Percentiles rank a stretch among this genome's conserved stretches.
These are phyloP conservation scores for Ursus arctos DNA, from an alignment of 2,113 vertebrate genomes.

Conservation along the genomic window DNA sequence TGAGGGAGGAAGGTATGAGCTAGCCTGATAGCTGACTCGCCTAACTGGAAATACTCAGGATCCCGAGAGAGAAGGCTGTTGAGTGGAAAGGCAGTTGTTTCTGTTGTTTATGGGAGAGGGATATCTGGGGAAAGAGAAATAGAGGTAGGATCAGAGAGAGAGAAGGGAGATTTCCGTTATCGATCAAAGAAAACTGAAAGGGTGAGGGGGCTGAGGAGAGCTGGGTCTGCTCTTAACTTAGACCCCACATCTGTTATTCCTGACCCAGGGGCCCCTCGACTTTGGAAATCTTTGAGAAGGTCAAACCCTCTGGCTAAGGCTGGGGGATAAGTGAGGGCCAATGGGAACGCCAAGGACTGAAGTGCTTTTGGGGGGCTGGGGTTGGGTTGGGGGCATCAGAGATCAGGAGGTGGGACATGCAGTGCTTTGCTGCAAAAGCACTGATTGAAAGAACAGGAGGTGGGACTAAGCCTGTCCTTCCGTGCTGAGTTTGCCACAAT, in stretches of 20 bases:
- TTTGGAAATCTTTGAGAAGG: not conserved
- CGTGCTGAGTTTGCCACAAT: not conserved
- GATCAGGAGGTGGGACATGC: not conserved
- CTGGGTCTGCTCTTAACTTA: not conserved
- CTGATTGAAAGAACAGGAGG: not conserved
- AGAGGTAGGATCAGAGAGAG: not conserved
- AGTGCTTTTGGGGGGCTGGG: not conserved
- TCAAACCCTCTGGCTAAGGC: not conserved
- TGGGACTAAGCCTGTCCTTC: not conserved
- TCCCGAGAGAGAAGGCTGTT: not conserved
- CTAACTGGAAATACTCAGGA: not conserved
- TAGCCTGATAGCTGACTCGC: not conserved
- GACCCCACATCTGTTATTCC: not conserved
- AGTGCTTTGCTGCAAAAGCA: not conserved
- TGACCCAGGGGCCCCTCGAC: not conserved
- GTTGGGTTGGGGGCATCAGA: rapidly evolving
- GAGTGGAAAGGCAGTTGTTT: not conserved
- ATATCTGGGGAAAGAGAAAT: not conserved
- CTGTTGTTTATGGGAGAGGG: not conserved
- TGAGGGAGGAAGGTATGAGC: not conserved
- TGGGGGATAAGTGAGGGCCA: not conserved
- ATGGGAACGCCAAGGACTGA: not conserved
- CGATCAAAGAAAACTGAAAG: not conserved
- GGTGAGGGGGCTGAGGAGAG: not conserved
- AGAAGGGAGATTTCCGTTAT: not conserved